These are phyloP conservation scores for Euplagia quadripunctaria DNA, from an alignment of 2,888 invertebrate genomes.

Conservation along the genomic window DNA sequence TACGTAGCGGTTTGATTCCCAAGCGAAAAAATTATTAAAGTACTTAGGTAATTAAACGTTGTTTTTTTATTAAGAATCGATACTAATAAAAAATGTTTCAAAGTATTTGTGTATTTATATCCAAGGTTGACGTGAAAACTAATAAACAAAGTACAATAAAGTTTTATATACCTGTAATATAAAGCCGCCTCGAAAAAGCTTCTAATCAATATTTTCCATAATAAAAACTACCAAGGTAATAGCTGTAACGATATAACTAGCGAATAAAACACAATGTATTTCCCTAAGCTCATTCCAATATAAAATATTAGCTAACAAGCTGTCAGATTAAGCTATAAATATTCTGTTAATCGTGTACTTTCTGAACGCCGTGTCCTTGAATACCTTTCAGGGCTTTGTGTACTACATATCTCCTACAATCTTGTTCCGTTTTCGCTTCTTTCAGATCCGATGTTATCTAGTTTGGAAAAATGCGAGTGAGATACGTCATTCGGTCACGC, in stretches of 20 bases:
- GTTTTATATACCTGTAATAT: not conserved
- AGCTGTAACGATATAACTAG: not conserved
- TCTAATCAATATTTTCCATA: conserved; percentile 1
- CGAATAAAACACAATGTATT: not conserved
- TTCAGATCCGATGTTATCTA: not conserved
- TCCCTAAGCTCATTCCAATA: not conserved
- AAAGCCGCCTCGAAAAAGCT: not conserved
- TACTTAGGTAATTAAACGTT: too few relatives aligned
- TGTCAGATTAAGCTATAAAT: not conserved
- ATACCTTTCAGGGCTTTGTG: conserved; percentile 1
- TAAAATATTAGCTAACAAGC: not conserved
- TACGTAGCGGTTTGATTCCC: too few relatives aligned
- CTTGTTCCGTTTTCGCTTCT: not conserved
- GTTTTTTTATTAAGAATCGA: not conserved
- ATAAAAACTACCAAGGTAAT: not conserved
- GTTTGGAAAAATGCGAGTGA: not conserved
- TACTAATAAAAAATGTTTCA: not conserved
- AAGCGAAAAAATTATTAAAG: too few relatives aligned
- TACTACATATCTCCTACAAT: not conserved
- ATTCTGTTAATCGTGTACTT: not conserved
- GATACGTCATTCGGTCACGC: not conserved
- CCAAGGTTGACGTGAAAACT: conserved; percentile 1
- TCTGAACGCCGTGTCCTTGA: not conserved
- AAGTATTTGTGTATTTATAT: not conserved
- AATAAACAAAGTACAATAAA: not conserved